These are phyloP conservation scores for Ferdinandea cuprea DNA, from an alignment of 2,888 invertebrate species.

Conservation along the genomic window DNA sequence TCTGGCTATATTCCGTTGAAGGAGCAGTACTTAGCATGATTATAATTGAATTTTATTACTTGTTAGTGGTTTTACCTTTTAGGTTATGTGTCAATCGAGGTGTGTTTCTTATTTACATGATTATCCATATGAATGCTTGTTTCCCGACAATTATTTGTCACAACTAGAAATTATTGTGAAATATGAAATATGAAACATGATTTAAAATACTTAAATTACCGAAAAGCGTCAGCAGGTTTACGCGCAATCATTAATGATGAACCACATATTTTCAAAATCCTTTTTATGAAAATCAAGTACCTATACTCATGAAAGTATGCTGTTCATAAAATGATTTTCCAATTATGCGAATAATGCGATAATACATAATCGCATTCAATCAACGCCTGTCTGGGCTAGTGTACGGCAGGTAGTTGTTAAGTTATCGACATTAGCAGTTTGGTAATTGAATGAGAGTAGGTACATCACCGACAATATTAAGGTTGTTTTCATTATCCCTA, in stretches of 20 bases:
- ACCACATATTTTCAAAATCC: not conserved
- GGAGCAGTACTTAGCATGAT: constrained; percentile 46
- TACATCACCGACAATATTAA: constrained; percentile 3
- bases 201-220: not conserved
- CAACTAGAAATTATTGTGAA: too few relatives aligned
- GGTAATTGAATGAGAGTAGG: constrained; percentile 27
- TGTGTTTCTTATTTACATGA: too few relatives aligned
- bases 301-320: not conserved
- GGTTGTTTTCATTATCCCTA: constrained; percentile 1
- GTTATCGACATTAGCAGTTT: not conserved
- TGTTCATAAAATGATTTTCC: constrained; percentile 9
- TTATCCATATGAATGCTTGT: not conserved
- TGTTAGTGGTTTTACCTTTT: constrained; percentile 26
- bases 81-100: constrained; percentile 1
- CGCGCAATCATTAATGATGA: not conserved
- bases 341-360: constrained; percentile 5
- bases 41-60: constrained; percentile 68
- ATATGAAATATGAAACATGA: not conserved
- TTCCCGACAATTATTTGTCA: not conserved
- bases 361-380: constrained; percentile 5
- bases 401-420: not conserved
- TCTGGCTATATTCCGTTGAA: constrained; percentile 15
- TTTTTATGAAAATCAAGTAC: not conserved
- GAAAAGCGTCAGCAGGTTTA: not conserved
- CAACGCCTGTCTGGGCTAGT: not conserved